Percentiles rank a stretch among this genome's conserved stretches.
phyloP scores from a whole-genome alignment of 53 echinoderm and acorn worm species.

The Mesocentrotus franciscanus region DNA sequence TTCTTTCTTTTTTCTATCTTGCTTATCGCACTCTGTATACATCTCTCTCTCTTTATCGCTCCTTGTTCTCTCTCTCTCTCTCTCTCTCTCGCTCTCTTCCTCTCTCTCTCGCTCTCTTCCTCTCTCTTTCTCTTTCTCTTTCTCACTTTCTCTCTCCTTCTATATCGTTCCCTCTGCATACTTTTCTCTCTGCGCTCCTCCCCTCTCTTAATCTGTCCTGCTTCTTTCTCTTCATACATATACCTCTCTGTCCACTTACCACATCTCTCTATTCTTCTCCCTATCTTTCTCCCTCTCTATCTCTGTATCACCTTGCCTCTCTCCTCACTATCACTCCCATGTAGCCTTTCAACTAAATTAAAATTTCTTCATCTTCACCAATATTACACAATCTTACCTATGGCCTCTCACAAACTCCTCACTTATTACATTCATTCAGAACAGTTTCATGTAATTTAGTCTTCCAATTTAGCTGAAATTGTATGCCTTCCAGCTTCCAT shows the following conservation, averaged over 20 bases:
- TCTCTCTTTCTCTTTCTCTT: neutral
- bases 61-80: no score
- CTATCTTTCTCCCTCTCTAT: neutral
- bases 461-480: neutral
- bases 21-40: no score
- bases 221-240: neutral
- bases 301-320: neutral
- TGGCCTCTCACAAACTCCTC: slow-evolving; percentile 6
- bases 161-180: neutral
- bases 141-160: neutral
- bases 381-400: neutral
- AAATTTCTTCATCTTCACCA: neutral
- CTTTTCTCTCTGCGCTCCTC: neutral
- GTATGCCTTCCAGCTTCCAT: neutral
- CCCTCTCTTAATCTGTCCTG: neutral
- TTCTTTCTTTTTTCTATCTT: no score
- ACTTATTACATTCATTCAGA: slow-evolving; percentile 35
- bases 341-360: neutral
- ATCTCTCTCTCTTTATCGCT: no score
- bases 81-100: neutral
- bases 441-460: slow-evolving; percentile 16
- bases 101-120: neutral
- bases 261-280: neutral
- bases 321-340: neutral
- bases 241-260: neutral